Base-by-base conservation (phyloP, 2,113 vertebrate genomes). In the Camelus dromedarius region DNA sequence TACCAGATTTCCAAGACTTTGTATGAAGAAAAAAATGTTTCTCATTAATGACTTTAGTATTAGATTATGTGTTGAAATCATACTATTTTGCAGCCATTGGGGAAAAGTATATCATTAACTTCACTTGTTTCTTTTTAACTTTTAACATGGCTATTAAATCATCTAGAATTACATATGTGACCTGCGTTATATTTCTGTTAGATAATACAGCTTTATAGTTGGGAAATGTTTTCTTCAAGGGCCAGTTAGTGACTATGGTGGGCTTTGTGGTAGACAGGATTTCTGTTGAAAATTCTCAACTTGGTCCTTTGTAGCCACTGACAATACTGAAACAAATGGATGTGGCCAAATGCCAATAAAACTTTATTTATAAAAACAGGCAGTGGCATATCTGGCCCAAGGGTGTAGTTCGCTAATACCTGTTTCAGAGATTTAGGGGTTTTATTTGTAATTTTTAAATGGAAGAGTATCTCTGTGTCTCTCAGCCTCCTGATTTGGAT, bases 361-460 rank as follows among this genome's bases (percentile, higher is more conserved):
- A 77, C 52, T 85, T 67, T 46, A 73, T 48, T 85, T 88, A 50
- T 46, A 86, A 26, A 80, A 64, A 32, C 28, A 92, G 16, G 16
- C 16, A n/a, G 14, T 1, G 5, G 19, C 18, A 50, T 19, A 32
- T 91, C 64, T 82, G 60, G 15, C n/a, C 72, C 56, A 8, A 7
- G 1, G 22, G 46, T 13, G 3, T 22, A 18, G 24, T 82, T 77
- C 35, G 32, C 32, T 72, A 54, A 64, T 58, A 12, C 13, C 20
- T 70, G 26, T 58, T 50, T 67, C 30, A 54, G 28, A 89, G 60
- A 19, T 86, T 58, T 85, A 77, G 89, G 60, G 94, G 91, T 96
- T 77, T 62, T 56, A 42, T 50, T 38, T 73, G 5, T 87, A 69
- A 42, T 35, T 79, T 95, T 75, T 48, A 81, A 54, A 9, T 32